These are phyloP conservation scores for Aphrocallistes beatrix DNA, from an alignment of 37 sponge, comb jelly and placozoan species.

Conservation along the genomic window DNA sequence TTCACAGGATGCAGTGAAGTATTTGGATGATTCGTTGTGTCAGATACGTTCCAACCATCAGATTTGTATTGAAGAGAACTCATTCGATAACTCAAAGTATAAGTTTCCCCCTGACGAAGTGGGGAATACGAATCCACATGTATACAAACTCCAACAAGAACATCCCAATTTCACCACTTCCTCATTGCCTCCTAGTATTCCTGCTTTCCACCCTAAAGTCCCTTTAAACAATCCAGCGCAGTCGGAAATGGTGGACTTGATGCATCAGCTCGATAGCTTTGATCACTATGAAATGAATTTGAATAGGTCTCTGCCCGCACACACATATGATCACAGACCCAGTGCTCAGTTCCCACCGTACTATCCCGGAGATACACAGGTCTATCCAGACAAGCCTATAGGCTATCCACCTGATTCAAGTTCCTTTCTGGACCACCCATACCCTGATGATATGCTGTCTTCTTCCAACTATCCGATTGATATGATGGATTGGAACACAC, in stretches of 20 bases:
- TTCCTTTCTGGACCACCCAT: not conserved
- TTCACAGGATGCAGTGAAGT: conserved; percentile 1
- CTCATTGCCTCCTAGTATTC: not conserved
- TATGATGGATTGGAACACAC: not conserved
- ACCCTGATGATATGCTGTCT: not conserved
- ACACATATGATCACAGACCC: not conserved
- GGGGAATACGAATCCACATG: not conserved
- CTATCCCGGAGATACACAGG: not conserved
- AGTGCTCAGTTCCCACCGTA: not conserved
- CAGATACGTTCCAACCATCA: no score
- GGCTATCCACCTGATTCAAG: not conserved
- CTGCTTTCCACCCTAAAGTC: not conserved
- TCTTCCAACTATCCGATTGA: not conserved
- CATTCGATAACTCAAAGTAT: no score
- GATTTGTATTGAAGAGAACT: no score
- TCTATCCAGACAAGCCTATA: not conserved
- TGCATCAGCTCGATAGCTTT: not conserved
- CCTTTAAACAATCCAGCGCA: not conserved
- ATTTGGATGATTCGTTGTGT: not conserved
- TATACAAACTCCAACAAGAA: not conserved
- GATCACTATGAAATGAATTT: not conserved
- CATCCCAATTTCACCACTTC: not conserved
- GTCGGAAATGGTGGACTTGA: not conserved
- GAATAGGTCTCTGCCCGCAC: not conserved
- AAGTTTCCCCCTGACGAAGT: not conserved